Conservation (phyloP, 2,888 invertebrate species). For the Hoplodrina blanda region DNA sequence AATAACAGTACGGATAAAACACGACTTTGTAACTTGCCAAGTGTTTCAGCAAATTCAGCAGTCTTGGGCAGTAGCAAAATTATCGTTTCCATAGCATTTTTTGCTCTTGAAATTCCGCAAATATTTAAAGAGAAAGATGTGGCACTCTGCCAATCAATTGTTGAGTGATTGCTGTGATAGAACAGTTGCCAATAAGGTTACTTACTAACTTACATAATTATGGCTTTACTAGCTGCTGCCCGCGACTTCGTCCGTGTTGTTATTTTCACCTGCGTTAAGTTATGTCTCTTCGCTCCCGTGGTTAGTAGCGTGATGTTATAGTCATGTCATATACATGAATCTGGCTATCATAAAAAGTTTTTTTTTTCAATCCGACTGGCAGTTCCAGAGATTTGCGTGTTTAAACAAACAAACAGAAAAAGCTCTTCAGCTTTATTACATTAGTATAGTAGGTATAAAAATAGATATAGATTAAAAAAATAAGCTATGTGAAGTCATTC, state of each 20-base stretch:
- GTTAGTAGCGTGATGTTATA: too few species aligned
- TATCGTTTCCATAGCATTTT: slow-evolving; percentile 10
- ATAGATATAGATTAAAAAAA: background rate
- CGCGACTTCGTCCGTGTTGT: too few species aligned
- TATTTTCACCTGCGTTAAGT: too few species aligned
- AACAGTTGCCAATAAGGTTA: background rate
- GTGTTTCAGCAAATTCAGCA: slow-evolving; percentile 21
- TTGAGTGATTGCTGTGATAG: slow-evolving; percentile 14
- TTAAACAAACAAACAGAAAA: too few species aligned
- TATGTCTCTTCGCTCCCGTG: too few species aligned
- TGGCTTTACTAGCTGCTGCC: background rate
- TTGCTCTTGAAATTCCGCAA: slow-evolving; percentile 6
- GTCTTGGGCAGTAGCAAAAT: slow-evolving; percentile 5
- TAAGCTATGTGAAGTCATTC: background rate
- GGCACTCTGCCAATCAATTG: slow-evolving; percentile 17
- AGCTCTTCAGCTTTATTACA: too few species aligned
- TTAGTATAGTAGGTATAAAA: too few species aligned
- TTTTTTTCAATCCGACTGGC: too few species aligned
- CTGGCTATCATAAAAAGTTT: too few species aligned
- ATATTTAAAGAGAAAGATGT: slow-evolving; percentile 28
- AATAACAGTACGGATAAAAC: slow-evolving; percentile 4
- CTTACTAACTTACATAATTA: slow-evolving; percentile 3
- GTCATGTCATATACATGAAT: too few species aligned
- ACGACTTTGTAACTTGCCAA: slow-evolving; percentile 20
- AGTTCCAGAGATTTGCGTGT: too few species aligned